Evolutionary conservation across 1,140 invertebrate genomes (phyloP), one percentile per base, ranked within the genome.

Genomic region (Pentalonia nigronervosa): DNA sequence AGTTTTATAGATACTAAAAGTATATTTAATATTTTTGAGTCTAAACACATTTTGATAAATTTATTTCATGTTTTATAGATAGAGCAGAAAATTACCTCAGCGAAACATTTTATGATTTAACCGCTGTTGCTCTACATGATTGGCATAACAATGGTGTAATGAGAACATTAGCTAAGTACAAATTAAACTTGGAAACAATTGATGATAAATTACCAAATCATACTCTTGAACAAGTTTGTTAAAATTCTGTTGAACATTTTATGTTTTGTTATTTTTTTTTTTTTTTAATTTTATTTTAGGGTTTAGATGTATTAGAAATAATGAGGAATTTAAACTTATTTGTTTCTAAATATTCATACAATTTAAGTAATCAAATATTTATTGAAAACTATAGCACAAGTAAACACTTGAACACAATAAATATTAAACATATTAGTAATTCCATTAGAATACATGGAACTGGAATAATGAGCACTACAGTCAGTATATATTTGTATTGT

Each of bases 91-190:
- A 98, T 95, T 99, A 99, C 95, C 96, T 99, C 83, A 98, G 99
- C 94, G 97, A 97, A 94, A 99, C 98, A 94, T 99, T 99, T 95
- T 99, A 99, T 95, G 99, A 99, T 95, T 96, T 99, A 94, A 99
- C 99, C 1, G 99, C 99, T 2, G 98, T 99, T 53, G 98, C 99
- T 34, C 95, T 99, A 34, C 99, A 99, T 94, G 98, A 99, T 95
- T 99, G 99, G 98, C 98, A 98, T 95, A 99, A 98, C 0, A 99
- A 99, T 95, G 97, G 98, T 60, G 98, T 99, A 95, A 99, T 99
- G 99, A 96, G 98, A 94, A 97, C 97, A 94, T 96, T 99, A 95
- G 99, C 99, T 3, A 96, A 97, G 94, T 97, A 98, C 90, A 98
- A 99, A 95, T 97, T 98, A 94, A 96, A 97, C 60, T 95, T 99